Evolutionary conservation across 2,113 vertebrate genomes (phyloP).

Genomic region (Gallinago media): DNA sequence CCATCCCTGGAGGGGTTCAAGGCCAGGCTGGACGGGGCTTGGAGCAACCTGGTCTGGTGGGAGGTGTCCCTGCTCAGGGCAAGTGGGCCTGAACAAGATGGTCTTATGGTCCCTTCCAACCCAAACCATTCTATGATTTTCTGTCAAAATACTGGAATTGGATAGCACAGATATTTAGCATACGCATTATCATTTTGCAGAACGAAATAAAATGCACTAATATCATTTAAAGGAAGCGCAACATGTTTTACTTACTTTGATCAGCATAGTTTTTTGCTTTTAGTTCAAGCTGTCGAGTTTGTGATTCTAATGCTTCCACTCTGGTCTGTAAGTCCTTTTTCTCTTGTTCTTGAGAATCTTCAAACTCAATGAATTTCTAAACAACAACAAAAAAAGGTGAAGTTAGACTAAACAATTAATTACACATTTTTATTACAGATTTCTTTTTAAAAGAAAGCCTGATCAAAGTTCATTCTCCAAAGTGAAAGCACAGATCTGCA

Average conservation of each 20-base stretch:
- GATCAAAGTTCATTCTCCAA: not conserved
- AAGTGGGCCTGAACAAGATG: not conserved
- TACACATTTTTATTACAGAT: not conserved
- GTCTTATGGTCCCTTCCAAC: not conserved
- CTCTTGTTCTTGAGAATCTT: constrained; percentile 96
- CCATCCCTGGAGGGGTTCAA: not conserved
- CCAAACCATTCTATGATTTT: not conserved
- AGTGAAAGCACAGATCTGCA: not conserved
- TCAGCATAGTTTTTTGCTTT: constrained; percentile 96
- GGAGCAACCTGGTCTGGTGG: not conserved
- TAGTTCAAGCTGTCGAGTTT: constrained; percentile 91
- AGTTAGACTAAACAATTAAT: not conserved
- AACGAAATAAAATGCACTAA: not conserved
- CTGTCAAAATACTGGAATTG: not conserved
- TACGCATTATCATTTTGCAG: not conserved
- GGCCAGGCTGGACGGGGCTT: not conserved
- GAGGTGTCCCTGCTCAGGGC: not conserved
- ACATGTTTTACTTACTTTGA: constrained; percentile 88
- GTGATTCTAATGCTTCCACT: constrained; percentile 89
- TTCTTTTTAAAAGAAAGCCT: not conserved
- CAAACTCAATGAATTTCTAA: constrained; percentile 95
- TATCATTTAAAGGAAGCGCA: not conserved
- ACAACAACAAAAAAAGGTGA: not conserved
- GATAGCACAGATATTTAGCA: not conserved
- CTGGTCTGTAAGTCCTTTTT: constrained; percentile 94